Base-by-base conservation (phyloP, 1,140 invertebrate species). In the Sesamia nonagrioides region DNA sequence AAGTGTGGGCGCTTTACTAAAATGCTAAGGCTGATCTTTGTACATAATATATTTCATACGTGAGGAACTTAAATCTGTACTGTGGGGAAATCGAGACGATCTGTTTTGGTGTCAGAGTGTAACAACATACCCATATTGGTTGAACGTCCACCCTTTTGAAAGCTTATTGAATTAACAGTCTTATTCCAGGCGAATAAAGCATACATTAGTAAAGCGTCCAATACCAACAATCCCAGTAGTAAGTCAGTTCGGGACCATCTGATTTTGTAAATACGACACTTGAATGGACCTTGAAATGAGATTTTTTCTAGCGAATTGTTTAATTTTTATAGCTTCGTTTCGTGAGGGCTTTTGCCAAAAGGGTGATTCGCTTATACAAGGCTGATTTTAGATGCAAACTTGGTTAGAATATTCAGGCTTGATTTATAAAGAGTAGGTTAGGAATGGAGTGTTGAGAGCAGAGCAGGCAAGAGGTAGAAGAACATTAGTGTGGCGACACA, bases 231-330 rank as follows among this genome's bases (percentile, higher is more conserved):
- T 37, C 33, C 45, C 74, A 66, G 60, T 77, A 77, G 60, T 35
- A 37, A 72, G 48, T 68, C 33, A 66, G 42, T 54, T 54, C 74
- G 84, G 86, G 84, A 87, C 86, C 86, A 87, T 81, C 78, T 81
- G 66, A 71, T 81, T 80, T 79, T 79, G 74, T 77, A 77, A 77
- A 77, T 77, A 66, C 17, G 48, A 45, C 74, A 54, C 74, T 66
- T 76, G 45, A 58, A 77, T 75, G 79, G 66, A 81, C 79, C 60
- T 78, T 77, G 63, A 79, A 71, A 79, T 79, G 71, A 77, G 73
- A 81, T 60, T 69, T 63, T 37, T 68, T 42, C 52, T 79, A 60
- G 50, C 50, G 58, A 52, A 66, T 78, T 45, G 69, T 74, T 71
- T 61, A 73, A 40, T 69, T 72, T 68, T 79, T 52, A 72, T 76